Evolutionary conservation across 1,140 invertebrate genomes (phyloP), one percentile per base, ranked within the genome.

Genomic region (Propsilocerus akamusi): DNA sequence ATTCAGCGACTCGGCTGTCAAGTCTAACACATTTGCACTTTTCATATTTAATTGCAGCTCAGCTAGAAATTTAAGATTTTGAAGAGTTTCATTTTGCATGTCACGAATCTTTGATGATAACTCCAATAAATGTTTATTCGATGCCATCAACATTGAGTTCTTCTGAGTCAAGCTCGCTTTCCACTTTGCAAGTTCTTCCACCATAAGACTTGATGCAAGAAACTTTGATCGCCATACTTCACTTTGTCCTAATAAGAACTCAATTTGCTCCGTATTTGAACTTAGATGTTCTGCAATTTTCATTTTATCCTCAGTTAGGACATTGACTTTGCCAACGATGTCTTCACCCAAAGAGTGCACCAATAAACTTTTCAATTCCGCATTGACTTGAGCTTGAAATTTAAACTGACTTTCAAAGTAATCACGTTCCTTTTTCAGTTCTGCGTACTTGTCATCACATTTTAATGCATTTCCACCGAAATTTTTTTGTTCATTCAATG

Each of bases 221-320:
- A 91, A 96, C 77, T 95, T 95, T 58, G 87, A 93, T 53, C 89
- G 77, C 89, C 90, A 95, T 49, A 95, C 87, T 71, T 96, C 90
- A 66, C 88, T 91, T 58, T 94, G 88, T 3, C 90, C 87, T 23
- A 86, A 85, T 22, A 95, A 66, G 73, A 83, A 88, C 63, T 95
- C 91, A 3, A 88, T 83, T 70, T 93, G 86, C 65, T 95, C 90
- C 68, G 22, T 24, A 28, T 26, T 51, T 46, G 25, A 11, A 26
- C 20, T 53, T 25, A n/a, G 25, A 37, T 24, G 25, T 86, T 56
- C 81, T 71, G 88, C 83, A 55, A 95, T 70, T 57, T 90, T 81
- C 46, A 89, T 74, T 63, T 93, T 93, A 62, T 95, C 91, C 66
- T 94, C 88, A 25, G 80, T 91, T 4, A 96, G 68, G 53, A 83